Evolutionary conservation across 2,113 vertebrate species (phyloP).

Genomic region (Rhegmatorhina hoffmannsi): DNA sequence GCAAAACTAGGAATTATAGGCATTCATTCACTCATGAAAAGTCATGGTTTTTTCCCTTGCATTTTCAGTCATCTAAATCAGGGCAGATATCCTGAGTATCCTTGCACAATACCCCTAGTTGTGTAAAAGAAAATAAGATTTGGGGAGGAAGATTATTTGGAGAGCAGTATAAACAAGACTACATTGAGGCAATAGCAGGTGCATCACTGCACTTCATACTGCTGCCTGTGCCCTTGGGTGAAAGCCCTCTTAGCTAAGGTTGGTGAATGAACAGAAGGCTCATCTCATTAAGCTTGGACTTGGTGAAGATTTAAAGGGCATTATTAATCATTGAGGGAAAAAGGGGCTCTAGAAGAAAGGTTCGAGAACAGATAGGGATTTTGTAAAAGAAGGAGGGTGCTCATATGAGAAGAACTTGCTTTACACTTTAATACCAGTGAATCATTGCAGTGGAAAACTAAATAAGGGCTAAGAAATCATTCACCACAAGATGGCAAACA

Average conservation of each 20-base stretch:
- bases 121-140: background rate
- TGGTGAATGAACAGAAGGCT: background rate
- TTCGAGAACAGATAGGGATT: background rate
- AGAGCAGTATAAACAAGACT: background rate
- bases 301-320: background rate
- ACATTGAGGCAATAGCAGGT: background rate
- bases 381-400: background rate
- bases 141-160: background rate
- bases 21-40: background rate
- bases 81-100: background rate
- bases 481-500: constrained; percentile 54
- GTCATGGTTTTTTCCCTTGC: background rate
- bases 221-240: background rate
- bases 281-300: background rate
- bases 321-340: background rate
- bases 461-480: background rate
- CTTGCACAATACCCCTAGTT: background rate
- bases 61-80: background rate
- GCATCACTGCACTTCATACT: background rate
- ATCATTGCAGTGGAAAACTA: background rate
- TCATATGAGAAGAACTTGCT: background rate
- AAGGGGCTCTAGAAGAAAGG: background rate
- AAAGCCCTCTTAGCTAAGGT: background rate
- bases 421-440: background rate
- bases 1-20: background rate